Conservation (phyloP, 2,113 vertebrate species). For the Oxyruncus cristatus region DNA sequence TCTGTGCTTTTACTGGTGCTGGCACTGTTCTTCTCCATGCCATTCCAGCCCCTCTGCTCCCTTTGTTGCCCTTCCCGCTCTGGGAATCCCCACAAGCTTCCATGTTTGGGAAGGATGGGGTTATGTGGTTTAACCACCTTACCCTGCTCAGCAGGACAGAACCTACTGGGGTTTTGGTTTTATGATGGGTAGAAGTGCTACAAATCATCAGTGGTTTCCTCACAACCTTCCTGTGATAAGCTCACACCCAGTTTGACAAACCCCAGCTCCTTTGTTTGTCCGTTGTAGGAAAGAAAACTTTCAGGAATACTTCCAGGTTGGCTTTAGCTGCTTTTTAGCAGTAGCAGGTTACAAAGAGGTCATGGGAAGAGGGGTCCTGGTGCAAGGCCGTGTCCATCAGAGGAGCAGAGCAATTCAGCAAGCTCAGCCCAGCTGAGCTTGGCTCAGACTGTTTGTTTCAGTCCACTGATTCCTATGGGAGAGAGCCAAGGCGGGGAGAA, state of each 20-base stretch:
- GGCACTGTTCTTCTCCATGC: background rate
- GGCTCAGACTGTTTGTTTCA: background rate
- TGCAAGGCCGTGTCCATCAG: background rate
- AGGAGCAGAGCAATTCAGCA: background rate
- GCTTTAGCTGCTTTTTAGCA: background rate
- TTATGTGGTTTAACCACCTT: background rate
- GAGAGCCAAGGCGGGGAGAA: background rate
- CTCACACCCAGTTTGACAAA: background rate
- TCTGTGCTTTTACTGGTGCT: background rate
- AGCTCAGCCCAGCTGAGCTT: background rate
- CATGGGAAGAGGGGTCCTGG: background rate
- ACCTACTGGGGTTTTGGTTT: background rate
- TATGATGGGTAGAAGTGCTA: background rate
- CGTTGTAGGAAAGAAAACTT: background rate
- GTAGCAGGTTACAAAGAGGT: background rate
- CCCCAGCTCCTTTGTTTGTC: background rate
- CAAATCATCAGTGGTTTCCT: background rate
- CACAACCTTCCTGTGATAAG: fast-evolving
- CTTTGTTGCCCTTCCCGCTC: background rate
- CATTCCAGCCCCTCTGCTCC: background rate
- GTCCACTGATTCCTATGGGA: background rate
- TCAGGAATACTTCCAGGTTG: background rate
- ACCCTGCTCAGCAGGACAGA: background rate
- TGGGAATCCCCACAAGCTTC: background rate
- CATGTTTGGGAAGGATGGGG: background rate